Conservation (phyloP, 2,113 vertebrate genomes). For the Leiothrix lutea region DNA sequence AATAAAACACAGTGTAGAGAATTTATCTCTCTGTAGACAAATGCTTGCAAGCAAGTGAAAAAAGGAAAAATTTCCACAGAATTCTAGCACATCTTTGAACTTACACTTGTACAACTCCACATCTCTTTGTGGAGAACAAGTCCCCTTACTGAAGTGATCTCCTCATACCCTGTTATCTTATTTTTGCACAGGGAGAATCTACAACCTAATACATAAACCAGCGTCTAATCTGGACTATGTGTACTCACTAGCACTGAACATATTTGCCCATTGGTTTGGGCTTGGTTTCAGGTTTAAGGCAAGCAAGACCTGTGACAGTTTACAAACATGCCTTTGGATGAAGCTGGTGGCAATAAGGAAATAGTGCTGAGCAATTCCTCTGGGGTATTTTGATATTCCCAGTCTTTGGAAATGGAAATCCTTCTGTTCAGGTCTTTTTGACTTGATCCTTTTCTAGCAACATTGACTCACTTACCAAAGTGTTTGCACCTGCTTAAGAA, state of each 20-base stretch:
- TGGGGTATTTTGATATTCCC: background rate
- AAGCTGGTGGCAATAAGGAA: background rate
- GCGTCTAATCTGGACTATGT: background rate
- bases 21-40: background rate
- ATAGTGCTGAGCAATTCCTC: background rate
- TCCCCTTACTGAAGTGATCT: background rate
- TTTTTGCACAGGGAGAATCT: background rate
- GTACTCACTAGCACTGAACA: rapidly evolving
- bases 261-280: background rate
- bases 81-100: background rate
- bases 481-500: background rate
- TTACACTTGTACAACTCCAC: background rate
- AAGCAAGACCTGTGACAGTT: background rate
- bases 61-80: background rate
- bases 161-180: background rate
- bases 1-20: background rate
- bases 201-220: background rate
- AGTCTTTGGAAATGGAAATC: background rate
- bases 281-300: background rate
- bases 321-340: background rate
- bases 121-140: background rate
- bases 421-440: background rate
- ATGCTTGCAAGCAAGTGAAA: background rate
- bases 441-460: background rate
- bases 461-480: background rate